Base-by-base conservation (phyloP, 2,797 vertebrate species). In the Phalloptychus januarius region DNA sequence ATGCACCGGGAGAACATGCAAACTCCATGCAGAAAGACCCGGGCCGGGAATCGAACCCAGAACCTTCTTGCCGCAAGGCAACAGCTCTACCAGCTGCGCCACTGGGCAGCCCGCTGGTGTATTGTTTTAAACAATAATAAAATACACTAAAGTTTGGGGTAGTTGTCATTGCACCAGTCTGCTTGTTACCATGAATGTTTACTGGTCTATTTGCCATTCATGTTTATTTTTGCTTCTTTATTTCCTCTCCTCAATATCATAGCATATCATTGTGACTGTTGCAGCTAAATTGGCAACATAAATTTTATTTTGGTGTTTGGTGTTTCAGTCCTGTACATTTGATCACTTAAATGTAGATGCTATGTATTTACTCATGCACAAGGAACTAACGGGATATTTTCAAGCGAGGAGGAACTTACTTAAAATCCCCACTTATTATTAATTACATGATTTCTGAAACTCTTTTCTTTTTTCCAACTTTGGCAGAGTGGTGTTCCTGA, bases 401-500 rank as follows among this genome's bases (percentile, higher is more conserved):
- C 1, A 71, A 31, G 20, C 63, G 2, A 70, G 7, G 16, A 10
- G 45, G 38, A 76, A 65, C 54, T 46, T 5, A 31, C 76, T 58
- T 18, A 50, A 76, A 74, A 70, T 18, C 5, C 11, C 46, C 25
- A 74, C 3, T 42, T 42, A 25, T 69, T 23, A 15, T 18, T 16
- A 38, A 16, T 45, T 10, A 3, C 4, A 4, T 7, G 33, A 63
- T 56, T 44, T 25, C 10, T 65, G n/a, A 10, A 83, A 7, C 79
- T n/a, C 67, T 61, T 82, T 3, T 78, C 33, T 82, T 81, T 42
- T 4, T 70, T 70, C 11, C 61, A 69, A 42, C 36, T 48, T 69
- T 76, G 40, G 76, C 94, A 98, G 97, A 96, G 91, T 56, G 89
- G 94, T 90, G 94, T 91, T 31, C 86, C 90, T 5, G 91, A 90